These are phyloP conservation scores for Cremastobaeus sp. DNA, from an alignment of 2,888 invertebrate species.

Conservation along the genomic window DNA sequence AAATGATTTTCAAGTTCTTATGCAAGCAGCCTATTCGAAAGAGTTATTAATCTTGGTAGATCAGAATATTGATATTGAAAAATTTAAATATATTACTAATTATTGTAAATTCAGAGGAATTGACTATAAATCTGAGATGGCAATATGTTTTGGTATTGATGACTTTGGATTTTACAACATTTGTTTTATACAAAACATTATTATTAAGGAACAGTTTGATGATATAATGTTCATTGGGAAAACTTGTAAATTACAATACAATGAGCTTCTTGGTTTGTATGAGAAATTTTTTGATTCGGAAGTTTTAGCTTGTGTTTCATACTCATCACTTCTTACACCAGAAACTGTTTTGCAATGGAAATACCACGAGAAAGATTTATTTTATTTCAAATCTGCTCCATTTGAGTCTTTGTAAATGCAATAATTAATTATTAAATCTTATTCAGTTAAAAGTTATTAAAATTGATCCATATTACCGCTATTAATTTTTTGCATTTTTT, in stretches of 20 bases:
- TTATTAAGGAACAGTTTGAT: background rate
- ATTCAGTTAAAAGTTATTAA: background rate
- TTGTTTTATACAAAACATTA: constrained; percentile 15
- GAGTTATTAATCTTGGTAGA: background rate
- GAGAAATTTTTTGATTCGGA: background rate
- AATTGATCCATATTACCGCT: background rate
- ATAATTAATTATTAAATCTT: background rate
- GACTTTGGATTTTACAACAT: constrained; percentile 21
- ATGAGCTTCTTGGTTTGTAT: background rate
- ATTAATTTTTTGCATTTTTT: background rate
- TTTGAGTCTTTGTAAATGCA: constrained; percentile 18
- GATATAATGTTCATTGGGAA: background rate
- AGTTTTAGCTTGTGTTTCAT: background rate
- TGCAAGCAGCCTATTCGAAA: background rate
- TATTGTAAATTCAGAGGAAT: constrained; percentile 4
- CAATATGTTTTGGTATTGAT: constrained; percentile 11
- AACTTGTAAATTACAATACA: background rate
- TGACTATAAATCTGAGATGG: constrained; percentile 12
- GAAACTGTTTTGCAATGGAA: background rate
- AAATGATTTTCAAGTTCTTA: constrained; percentile 6
- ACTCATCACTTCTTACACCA: background rate
- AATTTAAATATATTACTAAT: constrained; percentile 12
- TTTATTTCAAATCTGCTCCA: constrained; percentile 23
- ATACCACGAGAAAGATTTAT: background rate
- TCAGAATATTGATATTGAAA: background rate